phyloP scores from a whole-genome alignment of 2,113 vertebrate genomes.

The Monopterus albus region DNA sequence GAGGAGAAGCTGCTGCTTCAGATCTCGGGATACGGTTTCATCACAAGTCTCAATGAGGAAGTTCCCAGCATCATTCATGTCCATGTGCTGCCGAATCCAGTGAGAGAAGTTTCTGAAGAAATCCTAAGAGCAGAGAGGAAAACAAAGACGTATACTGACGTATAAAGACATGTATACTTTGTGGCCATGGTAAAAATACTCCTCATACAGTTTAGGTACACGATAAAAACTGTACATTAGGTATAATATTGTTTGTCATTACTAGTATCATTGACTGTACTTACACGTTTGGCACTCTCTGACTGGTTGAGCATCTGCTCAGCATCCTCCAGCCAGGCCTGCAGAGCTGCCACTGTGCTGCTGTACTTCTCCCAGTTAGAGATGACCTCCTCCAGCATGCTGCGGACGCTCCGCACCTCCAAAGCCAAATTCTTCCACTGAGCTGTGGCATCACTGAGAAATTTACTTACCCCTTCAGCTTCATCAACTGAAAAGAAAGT shows the following conservation, averaged over 20 bases:
- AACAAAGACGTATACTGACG: conserved; percentile 27
- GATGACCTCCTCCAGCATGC: conserved; percentile 98
- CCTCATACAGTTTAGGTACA: neutral
- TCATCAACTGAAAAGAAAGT: conserved; percentile 86
- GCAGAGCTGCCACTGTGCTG: conserved; percentile 90
- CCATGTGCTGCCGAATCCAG: conserved; percentile 95
- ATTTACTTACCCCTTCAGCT: conserved; percentile 91
- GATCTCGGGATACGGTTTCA: conserved; percentile 93
- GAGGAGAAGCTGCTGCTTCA: conserved; percentile 95
- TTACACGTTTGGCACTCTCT: conserved; percentile 91
- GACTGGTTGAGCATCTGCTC: conserved; percentile 95
- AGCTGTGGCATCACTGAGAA: conserved; percentile 90
- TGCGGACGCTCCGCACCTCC: conserved; percentile 94
- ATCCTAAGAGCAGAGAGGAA: conserved; percentile 80
- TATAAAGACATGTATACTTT: neutral
- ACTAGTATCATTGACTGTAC: conserved; percentile 10
- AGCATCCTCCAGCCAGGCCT: conserved; percentile 97
- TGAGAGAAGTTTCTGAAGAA: conserved; percentile 84
- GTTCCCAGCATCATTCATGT: conserved; percentile 98
- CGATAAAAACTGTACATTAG: neutral
- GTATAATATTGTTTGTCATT: neutral
- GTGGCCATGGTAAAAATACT: neutral
- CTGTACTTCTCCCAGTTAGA: conserved; percentile 96
- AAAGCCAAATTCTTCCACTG: conserved; percentile 96
- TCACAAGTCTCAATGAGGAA: conserved; percentile 98